Base-by-base conservation (phyloP, 2,797 vertebrate genomes). In the Neomorphus geoffroyi region DNA sequence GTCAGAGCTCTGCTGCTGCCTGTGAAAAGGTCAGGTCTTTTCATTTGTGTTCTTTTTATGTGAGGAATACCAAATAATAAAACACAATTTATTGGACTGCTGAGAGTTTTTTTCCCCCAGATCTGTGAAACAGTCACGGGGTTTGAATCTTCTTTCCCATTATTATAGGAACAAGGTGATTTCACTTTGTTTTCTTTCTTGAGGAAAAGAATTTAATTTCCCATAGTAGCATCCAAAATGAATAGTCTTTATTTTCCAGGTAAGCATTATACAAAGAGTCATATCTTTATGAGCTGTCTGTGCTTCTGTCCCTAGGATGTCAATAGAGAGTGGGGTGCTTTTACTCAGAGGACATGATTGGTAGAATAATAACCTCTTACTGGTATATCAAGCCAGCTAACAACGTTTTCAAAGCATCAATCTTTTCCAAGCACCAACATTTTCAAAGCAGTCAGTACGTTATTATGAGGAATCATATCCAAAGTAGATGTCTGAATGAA, bases 11-110 rank as follows among this genome's bases (percentile, higher is more conserved):
- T 74, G 64, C 70, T 73, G 32, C 58, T 60, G 77, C 80, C 71
- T 10, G 2, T 87, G 93, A 96, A 97, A 97, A 97, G 96, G 96
- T 96, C 96, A 97, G 80, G 69, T 8, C 92, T 97, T 94, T 96
- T 87, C 93, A 79, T 95, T 92, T 85, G 46, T 88, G 73, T 91
- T 93, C 90, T 69, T 93, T 96, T 96, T 84, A 77, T 88, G 79
- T 83, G 81, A 97, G 87, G 82, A 97, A 97, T 95, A 94, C 78
- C 89, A 97, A 96, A 97, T 90, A 95, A 94, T 53, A 94, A 96
- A 90, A 37, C 74, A 51, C 19, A 70, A 39, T 92, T 90, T 78
- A 95, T 61, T 18, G 41, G 84, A 57, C 85, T 94, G 54, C 53
- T 41, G 86, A 90, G 64, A 54, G 73, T 73, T 57, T 69, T 93